Conservation (phyloP, 2,113 vertebrate species). For the Hippolais icterina region DNA sequence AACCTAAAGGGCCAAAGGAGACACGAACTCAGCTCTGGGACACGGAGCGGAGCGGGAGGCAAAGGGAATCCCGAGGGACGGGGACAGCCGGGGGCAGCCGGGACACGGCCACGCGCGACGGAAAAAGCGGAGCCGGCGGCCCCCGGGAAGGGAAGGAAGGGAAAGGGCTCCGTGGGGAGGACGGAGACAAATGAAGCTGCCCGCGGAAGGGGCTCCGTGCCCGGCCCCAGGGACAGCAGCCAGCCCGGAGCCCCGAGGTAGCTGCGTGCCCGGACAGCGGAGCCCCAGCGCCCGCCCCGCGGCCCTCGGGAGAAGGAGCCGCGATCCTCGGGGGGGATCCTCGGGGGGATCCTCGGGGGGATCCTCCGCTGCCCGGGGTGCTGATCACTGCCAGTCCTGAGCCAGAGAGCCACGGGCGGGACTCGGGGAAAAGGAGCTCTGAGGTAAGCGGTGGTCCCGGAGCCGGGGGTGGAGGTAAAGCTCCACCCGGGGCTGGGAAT, state of each 20-base stretch:
- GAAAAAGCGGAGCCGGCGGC: not conserved
- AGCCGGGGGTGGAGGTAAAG: not conserved
- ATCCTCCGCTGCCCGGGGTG: not conserved
- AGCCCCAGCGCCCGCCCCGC: too few relatives aligned
- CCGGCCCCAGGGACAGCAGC: not conserved
- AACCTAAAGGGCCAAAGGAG: conserved; percentile 58
- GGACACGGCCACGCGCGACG: not conserved
- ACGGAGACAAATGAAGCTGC: conserved; percentile 76
- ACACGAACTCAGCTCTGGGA: conserved; percentile 53
- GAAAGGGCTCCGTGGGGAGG: not conserved
- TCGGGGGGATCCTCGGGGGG: not conserved
- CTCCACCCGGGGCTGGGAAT: not conserved
- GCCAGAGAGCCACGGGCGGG: not conserved
- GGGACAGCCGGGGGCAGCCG: not conserved
- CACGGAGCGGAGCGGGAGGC: conserved; percentile 13
- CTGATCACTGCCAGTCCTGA: not conserved
- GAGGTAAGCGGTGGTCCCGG: conserved; percentile 21
- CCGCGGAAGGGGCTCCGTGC: conserved; percentile 19
- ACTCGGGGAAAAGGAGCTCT: not conserved
- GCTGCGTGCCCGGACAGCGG: not conserved
- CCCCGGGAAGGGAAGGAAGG: not conserved
- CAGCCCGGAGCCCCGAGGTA: not conserved
- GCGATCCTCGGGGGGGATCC: not conserved
- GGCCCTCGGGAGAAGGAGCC: not conserved
- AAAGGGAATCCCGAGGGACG: not conserved